Conservation (phyloP, 2,888 invertebrate genomes). For the Tenthredo notha region DNA sequence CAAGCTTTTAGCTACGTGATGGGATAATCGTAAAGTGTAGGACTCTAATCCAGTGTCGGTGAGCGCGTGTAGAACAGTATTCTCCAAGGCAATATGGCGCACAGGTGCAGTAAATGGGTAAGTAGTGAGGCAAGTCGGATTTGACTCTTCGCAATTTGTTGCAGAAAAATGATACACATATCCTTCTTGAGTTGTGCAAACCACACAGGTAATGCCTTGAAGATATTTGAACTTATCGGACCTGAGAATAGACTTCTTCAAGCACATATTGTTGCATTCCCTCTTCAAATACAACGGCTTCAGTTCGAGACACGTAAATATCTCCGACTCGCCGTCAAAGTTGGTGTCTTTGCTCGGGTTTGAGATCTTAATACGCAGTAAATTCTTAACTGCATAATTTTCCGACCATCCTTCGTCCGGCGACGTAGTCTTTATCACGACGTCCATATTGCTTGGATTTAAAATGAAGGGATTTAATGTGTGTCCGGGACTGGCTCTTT, state of each 20-base stretch:
- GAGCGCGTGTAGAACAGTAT: slow-evolving; percentile 86
- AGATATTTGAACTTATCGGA: slow-evolving; percentile 81
- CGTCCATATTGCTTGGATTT: slow-evolving; percentile 77
- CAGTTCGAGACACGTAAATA: slow-evolving; percentile 79
- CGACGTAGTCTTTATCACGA: slow-evolving; percentile 76
- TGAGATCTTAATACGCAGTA: slow-evolving; percentile 79
- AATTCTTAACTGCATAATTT: slow-evolving; percentile 77
- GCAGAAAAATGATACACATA: slow-evolving; percentile 85
- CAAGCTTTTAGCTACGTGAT: slow-evolving; percentile 81
- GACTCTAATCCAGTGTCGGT: slow-evolving; percentile 89
- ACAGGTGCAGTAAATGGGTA: slow-evolving; percentile 88
- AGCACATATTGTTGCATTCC: slow-evolving; percentile 66
- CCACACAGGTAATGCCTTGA: slow-evolving; percentile 83
- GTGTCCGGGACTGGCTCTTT: slow-evolving; percentile 71
- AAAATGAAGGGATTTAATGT: slow-evolving; percentile 71
- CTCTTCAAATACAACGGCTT: slow-evolving; percentile 77
- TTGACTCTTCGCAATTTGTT: slow-evolving; percentile 60
- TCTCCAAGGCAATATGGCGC: slow-evolving; percentile 84
- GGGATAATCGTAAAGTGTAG: slow-evolving; percentile 85
- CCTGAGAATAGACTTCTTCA: slow-evolving; percentile 77
- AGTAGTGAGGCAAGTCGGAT: slow-evolving; percentile 69
- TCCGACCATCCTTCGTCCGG: slow-evolving; percentile 77
- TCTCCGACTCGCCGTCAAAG: slow-evolving; percentile 78
- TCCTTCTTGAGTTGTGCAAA: slow-evolving; percentile 85
- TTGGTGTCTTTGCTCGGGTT: slow-evolving; percentile 76